A percentile compares a stretch with the other conserved stretches of the same genome.
These are phyloP conservation scores for Enteromius unitaeniatus DNA, from an alignment of 2,797 vertebrate species.

Conservation along the genomic window DNA sequence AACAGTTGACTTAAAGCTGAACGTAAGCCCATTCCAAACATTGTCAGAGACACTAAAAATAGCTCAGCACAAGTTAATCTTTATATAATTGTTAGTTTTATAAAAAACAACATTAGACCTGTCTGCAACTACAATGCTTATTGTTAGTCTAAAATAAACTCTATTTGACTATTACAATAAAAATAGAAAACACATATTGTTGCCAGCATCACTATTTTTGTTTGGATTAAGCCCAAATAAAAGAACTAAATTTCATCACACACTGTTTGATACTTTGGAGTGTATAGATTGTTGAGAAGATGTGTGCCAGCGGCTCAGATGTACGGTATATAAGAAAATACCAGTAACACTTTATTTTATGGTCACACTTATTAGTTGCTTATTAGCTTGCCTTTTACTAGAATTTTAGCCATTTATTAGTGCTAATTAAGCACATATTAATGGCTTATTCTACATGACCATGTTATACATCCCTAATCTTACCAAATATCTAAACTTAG, in stretches of 20 bases:
- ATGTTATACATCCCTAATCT: too few species aligned
- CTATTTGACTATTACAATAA: neutral
- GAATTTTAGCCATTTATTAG: too few species aligned
- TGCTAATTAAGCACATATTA: too few species aligned
- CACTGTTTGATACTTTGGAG: neutral
- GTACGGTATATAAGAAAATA: too few species aligned
- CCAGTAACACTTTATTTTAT: too few species aligned
- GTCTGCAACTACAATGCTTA: neutral
- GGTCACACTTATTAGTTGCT: too few species aligned
- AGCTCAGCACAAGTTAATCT: conserved; percentile 43
- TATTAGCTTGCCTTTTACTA: too few species aligned
- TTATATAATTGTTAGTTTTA: neutral
- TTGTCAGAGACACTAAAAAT: conserved; percentile 30
- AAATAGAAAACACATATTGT: neutral
- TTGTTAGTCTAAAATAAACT: neutral
- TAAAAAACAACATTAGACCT: neutral
- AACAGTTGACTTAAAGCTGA: conserved; percentile 34
- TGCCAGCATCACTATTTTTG: neutral
- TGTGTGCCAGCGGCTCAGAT: too few species aligned
- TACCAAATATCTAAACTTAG: too few species aligned
- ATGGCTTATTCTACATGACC: too few species aligned
- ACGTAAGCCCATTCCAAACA: conserved; percentile 49
- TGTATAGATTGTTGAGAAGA: too few species aligned
- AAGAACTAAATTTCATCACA: neutral
- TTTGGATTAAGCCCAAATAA: neutral